Evolutionary conservation across 2,113 vertebrate genomes (phyloP).

Genomic region (Calyptomena viridis): DNA sequence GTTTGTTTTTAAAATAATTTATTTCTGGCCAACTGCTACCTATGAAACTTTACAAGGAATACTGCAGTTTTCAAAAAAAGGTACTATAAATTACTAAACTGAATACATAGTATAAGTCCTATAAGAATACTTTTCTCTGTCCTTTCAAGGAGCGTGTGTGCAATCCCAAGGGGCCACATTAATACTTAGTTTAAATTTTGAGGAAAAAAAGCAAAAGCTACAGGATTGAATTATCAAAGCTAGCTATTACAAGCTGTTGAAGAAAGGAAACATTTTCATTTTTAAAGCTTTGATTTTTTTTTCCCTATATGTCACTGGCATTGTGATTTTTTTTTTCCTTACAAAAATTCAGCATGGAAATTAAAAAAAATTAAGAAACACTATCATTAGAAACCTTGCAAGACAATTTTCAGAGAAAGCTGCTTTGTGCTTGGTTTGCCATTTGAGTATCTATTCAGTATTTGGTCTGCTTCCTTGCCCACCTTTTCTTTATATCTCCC

Average conservation of each 20-base stretch:
- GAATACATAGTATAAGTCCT: not conserved
- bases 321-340: not conserved
- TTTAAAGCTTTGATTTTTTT: not conserved
- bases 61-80: not conserved
- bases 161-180: not conserved
- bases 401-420: slow-evolving; percentile 14
- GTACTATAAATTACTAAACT: not conserved
- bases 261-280: not conserved
- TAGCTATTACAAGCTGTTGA: not conserved
- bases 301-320: not conserved
- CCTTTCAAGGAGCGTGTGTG: not conserved
- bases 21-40: not conserved
- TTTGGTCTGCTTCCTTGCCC: not conserved
- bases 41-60: not conserved
- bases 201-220: slow-evolving; percentile 5
- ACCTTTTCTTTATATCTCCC: not conserved
- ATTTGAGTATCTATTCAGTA: not conserved
- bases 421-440: slow-evolving; percentile 1
- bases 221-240: not conserved
- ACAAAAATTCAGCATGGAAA: not conserved
- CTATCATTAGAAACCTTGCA: not conserved
- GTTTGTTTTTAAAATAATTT: not conserved
- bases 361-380: not conserved
- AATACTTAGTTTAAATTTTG: slow-evolving; percentile 4
- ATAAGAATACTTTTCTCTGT: not conserved